These are phyloP conservation scores for Tridacna crocea DNA, from an alignment of 2,888 invertebrate species.

Conservation along the genomic window DNA sequence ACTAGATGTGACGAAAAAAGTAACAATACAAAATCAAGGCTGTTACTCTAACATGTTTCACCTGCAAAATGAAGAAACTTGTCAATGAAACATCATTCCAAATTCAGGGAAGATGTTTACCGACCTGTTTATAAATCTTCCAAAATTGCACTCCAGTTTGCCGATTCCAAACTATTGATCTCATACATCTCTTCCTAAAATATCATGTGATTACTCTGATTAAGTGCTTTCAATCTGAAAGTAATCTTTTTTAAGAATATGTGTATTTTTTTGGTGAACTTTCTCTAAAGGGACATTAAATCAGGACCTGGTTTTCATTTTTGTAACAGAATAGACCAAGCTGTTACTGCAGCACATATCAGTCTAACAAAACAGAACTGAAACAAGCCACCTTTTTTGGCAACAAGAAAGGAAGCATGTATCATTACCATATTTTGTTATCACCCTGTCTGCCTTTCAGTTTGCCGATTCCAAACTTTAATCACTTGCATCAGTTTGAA, in stretches of 20 bases:
- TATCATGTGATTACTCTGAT: not conserved
- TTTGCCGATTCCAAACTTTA: constrained; percentile 25
- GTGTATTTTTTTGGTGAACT: no score
- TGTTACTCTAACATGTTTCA: constrained; percentile 4
- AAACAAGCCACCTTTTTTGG: no score
- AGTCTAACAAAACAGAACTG: no score
- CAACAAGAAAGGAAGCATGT: no score
- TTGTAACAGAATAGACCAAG: no score
- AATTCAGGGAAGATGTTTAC: no score
- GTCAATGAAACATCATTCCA: not conserved
- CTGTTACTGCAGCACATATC: no score
- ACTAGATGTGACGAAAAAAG: constrained; percentile 14
- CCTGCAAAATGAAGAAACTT: not conserved
- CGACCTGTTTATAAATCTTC: not conserved
- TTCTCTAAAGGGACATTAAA: no score
- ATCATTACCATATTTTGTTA: not conserved
- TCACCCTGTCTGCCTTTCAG: not conserved
- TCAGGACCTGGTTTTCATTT: no score
- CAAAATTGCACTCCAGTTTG: constrained; percentile 14
- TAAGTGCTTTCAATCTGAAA: not conserved
- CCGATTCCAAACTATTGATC: constrained; percentile 16
- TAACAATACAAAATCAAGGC: not conserved
- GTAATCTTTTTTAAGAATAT: no score
- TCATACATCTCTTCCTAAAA: not conserved
- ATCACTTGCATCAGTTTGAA: not conserved